phyloP scores from a whole-genome alignment of 2,888 invertebrate species.

The Malacosoma neustria region DNA sequence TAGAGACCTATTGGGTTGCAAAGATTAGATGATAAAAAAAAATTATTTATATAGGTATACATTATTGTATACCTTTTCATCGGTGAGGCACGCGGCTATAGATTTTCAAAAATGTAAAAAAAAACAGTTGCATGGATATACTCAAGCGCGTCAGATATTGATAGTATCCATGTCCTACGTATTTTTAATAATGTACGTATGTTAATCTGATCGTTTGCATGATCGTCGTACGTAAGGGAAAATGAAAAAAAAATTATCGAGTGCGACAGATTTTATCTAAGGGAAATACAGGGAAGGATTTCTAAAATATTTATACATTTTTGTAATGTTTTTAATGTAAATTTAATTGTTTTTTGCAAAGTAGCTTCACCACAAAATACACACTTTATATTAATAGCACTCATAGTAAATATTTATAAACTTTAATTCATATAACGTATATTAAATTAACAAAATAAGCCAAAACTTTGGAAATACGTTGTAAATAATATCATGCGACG shows the following conservation, averaged over 20 bases:
- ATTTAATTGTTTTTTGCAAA: too few species aligned
- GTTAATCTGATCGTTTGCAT: conserved; percentile 7
- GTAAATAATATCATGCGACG: too few species aligned
- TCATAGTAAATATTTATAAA: too few species aligned
- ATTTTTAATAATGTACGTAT: conserved; percentile 5
- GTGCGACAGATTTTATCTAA: conserved; percentile 10
- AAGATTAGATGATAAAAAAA: conserved; percentile 11
- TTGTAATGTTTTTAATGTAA: too few species aligned
- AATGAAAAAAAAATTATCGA: conserved; percentile 10
- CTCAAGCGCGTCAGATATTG: conserved; percentile 8
- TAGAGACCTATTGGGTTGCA: conserved; percentile 10
- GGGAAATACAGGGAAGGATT: too few species aligned
- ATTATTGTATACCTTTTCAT: conserved; percentile 3
- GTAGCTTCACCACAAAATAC: too few species aligned
- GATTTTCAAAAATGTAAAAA: conserved; percentile 6
- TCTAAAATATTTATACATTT: too few species aligned
- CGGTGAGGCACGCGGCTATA: conserved; percentile 3
- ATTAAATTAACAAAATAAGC: too few species aligned
- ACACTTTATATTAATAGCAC: too few species aligned
- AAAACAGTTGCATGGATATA: conserved; percentile 6
- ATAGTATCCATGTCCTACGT: conserved; percentile 6
- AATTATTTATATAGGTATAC: conserved; percentile 6
- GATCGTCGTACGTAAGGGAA: conserved; percentile 7
- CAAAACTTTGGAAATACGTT: too few species aligned
- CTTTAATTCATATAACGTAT: too few species aligned